These are phyloP conservation scores for Branchinecta sandiegonensis DNA, from an alignment of 2,888 invertebrate species.

Conservation along the genomic window DNA sequence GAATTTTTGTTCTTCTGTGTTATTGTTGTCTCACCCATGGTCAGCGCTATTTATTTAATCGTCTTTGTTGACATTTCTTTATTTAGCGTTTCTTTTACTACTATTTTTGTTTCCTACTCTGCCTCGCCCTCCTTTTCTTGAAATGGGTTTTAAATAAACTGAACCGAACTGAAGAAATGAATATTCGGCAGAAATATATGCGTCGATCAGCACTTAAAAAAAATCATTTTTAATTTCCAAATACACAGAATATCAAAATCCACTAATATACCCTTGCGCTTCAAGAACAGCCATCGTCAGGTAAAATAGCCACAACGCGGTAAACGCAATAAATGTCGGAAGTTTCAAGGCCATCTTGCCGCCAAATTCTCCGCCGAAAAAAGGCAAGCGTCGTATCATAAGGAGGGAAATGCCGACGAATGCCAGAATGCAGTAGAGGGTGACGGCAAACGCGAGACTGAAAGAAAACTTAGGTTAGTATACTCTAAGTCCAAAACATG, in stretches of 20 bases:
- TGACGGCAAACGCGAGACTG: conserved; percentile 93
- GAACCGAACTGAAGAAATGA: no score
- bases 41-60: no score
- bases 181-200: no score
- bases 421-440: conserved; percentile 84
- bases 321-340: conserved; percentile 59
- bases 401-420: conserved; percentile 63
- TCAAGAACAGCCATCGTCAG: conserved; percentile 81
- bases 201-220: no score
- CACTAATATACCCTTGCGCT: conserved; percentile 74
- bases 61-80: no score
- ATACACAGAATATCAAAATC: conserved; percentile 46
- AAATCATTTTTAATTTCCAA: neutral
- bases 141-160: no score
- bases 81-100: no score
- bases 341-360: conserved; percentile 63
- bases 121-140: no score
- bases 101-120: no score
- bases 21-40: no score
- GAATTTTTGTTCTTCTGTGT: no score
- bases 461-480: conserved; percentile 32
- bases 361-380: conserved; percentile 77
- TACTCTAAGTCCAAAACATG: no score
- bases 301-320: conserved; percentile 81
- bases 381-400: conserved; percentile 56